Conservation (phyloP, 2,797 vertebrate genomes). For the Mastacembelus armatus region DNA sequence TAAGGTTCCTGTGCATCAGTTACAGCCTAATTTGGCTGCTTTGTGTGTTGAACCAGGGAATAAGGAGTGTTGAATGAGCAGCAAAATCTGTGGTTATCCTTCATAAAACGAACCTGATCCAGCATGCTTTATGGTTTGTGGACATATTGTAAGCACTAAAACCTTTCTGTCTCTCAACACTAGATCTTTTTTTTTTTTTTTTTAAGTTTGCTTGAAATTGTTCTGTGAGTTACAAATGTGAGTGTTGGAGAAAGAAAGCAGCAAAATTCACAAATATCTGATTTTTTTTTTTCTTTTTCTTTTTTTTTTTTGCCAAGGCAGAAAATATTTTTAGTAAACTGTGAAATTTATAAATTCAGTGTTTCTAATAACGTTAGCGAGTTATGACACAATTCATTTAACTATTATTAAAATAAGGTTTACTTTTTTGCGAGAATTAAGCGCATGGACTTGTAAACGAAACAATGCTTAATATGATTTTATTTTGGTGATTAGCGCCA, state of each 20-base stretch:
- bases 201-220: too few species aligned
- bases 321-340: too few species aligned
- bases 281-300: too few species aligned
- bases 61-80: neutral
- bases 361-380: neutral
- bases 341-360: too few species aligned
- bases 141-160: neutral
- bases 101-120: neutral
- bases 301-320: too few species aligned
- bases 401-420: neutral
- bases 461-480: neutral
- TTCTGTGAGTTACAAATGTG: too few species aligned
- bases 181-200: neutral
- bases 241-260: too few species aligned
- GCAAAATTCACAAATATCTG: too few species aligned
- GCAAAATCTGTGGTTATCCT: neutral
- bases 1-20: neutral
- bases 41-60: neutral
- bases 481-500: neutral
- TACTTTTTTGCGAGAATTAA: neutral
- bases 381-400: neutral
- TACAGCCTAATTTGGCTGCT: neutral
- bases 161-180: neutral
- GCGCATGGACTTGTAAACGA: neutral
- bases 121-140: neutral